phyloP scores from a whole-genome alignment of 1,140 invertebrate genomes.

The Pectinophora gossypiella region DNA sequence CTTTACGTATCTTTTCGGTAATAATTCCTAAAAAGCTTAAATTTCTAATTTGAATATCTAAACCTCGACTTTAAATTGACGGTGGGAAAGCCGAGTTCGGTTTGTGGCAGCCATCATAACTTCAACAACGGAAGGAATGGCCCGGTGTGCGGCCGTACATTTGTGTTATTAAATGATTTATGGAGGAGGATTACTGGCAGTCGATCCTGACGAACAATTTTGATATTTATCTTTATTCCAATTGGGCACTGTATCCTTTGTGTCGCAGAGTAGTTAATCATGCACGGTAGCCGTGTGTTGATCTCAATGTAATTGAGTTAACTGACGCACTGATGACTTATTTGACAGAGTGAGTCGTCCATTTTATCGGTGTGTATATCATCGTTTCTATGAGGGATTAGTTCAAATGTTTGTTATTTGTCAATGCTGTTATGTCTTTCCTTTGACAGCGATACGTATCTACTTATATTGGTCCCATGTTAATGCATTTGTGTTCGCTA shows the following conservation, averaged over 20 bases:
- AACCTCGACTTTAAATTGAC: slow-evolving; percentile 23
- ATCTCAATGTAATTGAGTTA: slow-evolving; percentile 70
- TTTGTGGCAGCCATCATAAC: slow-evolving; percentile 23
- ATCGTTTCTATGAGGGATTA: slow-evolving; percentile 33
- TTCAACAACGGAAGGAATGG: slow-evolving; percentile 66
- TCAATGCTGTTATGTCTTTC: slow-evolving; percentile 4
- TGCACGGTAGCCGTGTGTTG: slow-evolving; percentile 67
- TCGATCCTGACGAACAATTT: slow-evolving; percentile 29
- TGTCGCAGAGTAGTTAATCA: slow-evolving; percentile 41
- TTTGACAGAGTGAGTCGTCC: slow-evolving; percentile 61
- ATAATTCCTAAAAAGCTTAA: slow-evolving; percentile 29
- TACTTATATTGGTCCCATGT: too few relatives aligned
- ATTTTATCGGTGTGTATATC: slow-evolving; percentile 43
- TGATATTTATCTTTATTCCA: slow-evolving; percentile 26
- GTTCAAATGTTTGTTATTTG: slow-evolving; percentile 25
- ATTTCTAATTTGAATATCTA: slow-evolving; percentile 5
- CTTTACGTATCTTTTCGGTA: slow-evolving; percentile 13
- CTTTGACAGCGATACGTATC: too few relatives aligned
- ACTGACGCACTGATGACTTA: slow-evolving; percentile 70
- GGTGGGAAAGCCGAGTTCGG: slow-evolving; percentile 18
- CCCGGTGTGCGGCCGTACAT: slow-evolving; percentile 70
- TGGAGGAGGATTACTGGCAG: slow-evolving; percentile 59
- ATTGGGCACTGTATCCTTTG: slow-evolving; percentile 36
- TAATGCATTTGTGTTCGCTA: too few relatives aligned
- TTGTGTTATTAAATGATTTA: slow-evolving; percentile 75